phyloP scores from a whole-genome alignment of 2,888 invertebrate species.

The Thera britannica region DNA sequence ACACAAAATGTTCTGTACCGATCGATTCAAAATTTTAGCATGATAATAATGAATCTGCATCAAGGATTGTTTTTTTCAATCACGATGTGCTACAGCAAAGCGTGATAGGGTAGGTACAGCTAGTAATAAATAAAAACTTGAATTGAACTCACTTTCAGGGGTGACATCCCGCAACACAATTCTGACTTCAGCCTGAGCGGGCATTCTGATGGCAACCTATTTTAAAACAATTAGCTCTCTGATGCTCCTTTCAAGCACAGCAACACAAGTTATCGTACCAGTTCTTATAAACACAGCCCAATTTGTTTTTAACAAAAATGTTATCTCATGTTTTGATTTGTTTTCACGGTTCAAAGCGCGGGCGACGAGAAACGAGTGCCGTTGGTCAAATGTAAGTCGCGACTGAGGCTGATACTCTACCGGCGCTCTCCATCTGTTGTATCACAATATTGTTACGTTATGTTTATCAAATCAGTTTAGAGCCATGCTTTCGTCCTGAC shows the following conservation, averaged over 20 bases:
- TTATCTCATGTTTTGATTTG: slow-evolving; percentile 51
- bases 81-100: too few species aligned
- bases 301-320: slow-evolving; percentile 18
- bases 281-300: neutral
- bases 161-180: slow-evolving; percentile 74
- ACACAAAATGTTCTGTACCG: too few species aligned
- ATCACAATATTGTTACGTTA: slow-evolving; percentile 18
- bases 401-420: slow-evolving; percentile 41
- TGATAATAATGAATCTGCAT: neutral
- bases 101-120: neutral
- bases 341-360: slow-evolving; percentile 16
- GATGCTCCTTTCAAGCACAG: slow-evolving; percentile 24
- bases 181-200: slow-evolving; percentile 67
- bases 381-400: slow-evolving; percentile 40
- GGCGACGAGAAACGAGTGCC: slow-evolving; percentile 41
- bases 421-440: slow-evolving; percentile 12
- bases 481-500: neutral
- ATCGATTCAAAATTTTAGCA: neutral
- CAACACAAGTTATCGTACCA: neutral
- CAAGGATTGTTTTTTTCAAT: too few species aligned
- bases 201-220: slow-evolving; percentile 59
- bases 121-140: neutral
- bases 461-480: slow-evolving; percentile 6
- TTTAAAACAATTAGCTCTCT: slow-evolving; percentile 33
- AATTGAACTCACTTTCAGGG: slow-evolving; percentile 72